phyloP scores from a whole-genome alignment of 64 coral and sea anemone species.

The Exaiptasia diaphana region DNA sequence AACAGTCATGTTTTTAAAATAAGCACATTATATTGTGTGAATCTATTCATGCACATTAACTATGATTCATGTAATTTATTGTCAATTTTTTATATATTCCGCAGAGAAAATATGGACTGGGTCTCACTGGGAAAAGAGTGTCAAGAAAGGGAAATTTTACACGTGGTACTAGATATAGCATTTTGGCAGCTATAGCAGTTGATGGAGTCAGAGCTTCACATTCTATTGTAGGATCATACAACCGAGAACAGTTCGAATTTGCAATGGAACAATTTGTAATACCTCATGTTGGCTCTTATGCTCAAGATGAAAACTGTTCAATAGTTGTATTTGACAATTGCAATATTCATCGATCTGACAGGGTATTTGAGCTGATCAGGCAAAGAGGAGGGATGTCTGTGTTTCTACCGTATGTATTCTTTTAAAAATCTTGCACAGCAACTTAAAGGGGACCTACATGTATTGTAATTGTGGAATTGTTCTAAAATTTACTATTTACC shows the following conservation, averaged over 20 bases:
- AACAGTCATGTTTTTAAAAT: too few relatives aligned
- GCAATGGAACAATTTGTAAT: slow-evolving; percentile 22
- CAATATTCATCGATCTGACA: not conserved
- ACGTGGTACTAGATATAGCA: slow-evolving; percentile 19
- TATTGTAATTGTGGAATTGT: too few relatives aligned
- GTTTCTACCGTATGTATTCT: slow-evolving; percentile 38
- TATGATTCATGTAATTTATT: too few relatives aligned
- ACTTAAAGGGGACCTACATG: too few relatives aligned
- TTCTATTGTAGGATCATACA: not conserved
- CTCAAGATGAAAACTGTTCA: slow-evolving; percentile 23
- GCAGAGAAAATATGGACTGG: slow-evolving; percentile 30
- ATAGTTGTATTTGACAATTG: slow-evolving; percentile 20
- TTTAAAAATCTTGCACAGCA: too few relatives aligned
- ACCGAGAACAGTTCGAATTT: slow-evolving; percentile 2
- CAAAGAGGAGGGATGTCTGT: slow-evolving; percentile 12
- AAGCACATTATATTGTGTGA: too few relatives aligned
- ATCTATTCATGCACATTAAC: too few relatives aligned
- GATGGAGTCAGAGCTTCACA: not conserved
- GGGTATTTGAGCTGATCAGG: not conserved
- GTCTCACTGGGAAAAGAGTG: slow-evolving; percentile 6
- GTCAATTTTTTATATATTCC: too few relatives aligned
- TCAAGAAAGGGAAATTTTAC: slow-evolving; percentile 14
- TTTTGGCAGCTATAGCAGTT: slow-evolving; percentile 15
- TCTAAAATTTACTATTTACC: too few relatives aligned
- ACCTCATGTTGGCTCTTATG: slow-evolving; percentile 33